Percentiles rank a stretch among this genome's conserved stretches.
Evolutionary conservation across 2,113 vertebrate species (phyloP).

Genomic region (Globicephala melas): DNA sequence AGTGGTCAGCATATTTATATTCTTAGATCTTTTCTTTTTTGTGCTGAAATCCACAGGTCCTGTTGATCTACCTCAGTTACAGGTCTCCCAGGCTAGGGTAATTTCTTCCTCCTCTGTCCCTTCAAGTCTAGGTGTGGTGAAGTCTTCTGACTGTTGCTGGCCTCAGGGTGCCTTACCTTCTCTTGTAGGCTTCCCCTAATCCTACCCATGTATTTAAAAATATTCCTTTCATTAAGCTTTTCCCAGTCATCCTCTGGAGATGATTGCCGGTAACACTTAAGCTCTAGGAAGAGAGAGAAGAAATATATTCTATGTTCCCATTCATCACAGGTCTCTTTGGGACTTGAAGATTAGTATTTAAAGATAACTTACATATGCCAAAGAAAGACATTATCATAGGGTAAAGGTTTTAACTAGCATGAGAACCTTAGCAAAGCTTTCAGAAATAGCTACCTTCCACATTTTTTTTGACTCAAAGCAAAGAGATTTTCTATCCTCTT

Average conservation of each 20-base stretch:
- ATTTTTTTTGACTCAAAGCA: neutral
- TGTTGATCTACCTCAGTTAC: neutral
- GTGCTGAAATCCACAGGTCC: neutral
- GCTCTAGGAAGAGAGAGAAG: neutral
- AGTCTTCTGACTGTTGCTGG: neutral
- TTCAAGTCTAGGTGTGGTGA: neutral
- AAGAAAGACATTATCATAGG: neutral
- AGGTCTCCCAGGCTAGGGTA: neutral
- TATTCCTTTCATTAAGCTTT: neutral
- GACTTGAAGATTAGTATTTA: neutral
- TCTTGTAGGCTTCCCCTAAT: neutral
- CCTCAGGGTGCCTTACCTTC: neutral
- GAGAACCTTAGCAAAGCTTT: neutral
- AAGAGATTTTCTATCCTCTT: neutral
- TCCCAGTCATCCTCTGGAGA: neutral
- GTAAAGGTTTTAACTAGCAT: neutral
- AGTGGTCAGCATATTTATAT: neutral
- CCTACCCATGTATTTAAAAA: neutral
- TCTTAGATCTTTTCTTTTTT: neutral
- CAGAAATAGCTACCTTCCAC: neutral
- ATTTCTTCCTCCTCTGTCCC: neutral
- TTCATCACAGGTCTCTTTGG: neutral
- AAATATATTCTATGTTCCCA: neutral
- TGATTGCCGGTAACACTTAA: neutral
- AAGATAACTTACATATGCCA: neutral